A percentile compares a stretch with the other conserved stretches of the same genome.
These are phyloP conservation scores for Perizoma flavofasciatum DNA, from an alignment of 2,888 invertebrate species.

Conservation along the genomic window DNA sequence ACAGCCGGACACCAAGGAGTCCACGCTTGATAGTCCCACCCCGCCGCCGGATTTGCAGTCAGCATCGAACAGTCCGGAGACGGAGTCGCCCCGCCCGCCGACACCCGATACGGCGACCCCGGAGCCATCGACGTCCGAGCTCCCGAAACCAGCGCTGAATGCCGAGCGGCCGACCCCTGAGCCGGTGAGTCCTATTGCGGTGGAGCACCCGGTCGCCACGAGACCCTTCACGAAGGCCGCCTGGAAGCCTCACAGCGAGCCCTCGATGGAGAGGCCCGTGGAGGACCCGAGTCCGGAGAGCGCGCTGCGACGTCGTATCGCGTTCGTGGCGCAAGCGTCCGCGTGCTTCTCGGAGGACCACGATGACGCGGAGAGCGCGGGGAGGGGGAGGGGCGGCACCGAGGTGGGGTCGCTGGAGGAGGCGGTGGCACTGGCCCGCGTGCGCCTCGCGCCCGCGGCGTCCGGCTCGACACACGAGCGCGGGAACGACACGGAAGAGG, in stretches of 20 bases:
- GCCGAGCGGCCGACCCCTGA: conserved; percentile 41
- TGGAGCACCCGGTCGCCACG: conserved; percentile 78
- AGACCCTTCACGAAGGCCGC: conserved; percentile 81
- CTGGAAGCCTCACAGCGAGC: conserved; percentile 72
- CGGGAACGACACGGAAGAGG: conserved; percentile 75
- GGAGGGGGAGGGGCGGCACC: conserved; percentile 41
- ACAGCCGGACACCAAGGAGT: conserved; percentile 45
- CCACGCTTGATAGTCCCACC: conserved; percentile 35
- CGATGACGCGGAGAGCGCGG: conserved; percentile 72
- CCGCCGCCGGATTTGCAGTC: conserved; percentile 20
- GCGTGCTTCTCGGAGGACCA: conserved; percentile 80
- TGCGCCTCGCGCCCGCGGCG: conserved; percentile 71
- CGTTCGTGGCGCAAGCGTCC: conserved; percentile 82
- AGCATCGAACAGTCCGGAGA: conserved; percentile 22
- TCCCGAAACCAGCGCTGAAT: conserved; percentile 34
- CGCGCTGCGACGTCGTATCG: conserved; percentile 76
- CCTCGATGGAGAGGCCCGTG: conserved; percentile 70
- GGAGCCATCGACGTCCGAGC: conserved; percentile 18
- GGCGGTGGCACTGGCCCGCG: conserved; percentile 78
- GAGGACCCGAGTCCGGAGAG: conserved; percentile 77
- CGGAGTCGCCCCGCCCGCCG: conserved; percentile 27
- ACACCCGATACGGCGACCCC: conserved; percentile 30
- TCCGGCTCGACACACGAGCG: conserved; percentile 68
- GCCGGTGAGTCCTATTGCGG: conserved; percentile 69
- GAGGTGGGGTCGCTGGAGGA: conserved; percentile 80